phyloP scores from a whole-genome alignment of 2,797 vertebrate genomes.

The Danio kyathit region DNA sequence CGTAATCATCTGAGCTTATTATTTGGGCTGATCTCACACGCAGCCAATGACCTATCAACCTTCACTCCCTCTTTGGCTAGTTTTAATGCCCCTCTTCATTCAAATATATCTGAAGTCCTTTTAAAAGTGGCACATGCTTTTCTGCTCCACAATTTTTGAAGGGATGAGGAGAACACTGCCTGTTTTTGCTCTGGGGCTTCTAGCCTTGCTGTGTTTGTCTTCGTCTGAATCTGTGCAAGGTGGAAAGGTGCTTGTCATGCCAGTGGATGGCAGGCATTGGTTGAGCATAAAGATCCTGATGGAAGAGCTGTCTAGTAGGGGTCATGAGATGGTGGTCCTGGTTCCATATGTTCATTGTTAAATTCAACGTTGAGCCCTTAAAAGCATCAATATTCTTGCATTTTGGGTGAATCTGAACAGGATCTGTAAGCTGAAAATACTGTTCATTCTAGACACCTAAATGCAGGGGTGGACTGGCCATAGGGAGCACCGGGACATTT shows the following conservation, averaged over 20 bases:
- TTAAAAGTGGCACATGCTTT: background rate
- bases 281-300: constrained; percentile 82
- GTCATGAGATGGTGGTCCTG: constrained; percentile 75
- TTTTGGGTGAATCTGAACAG: background rate
- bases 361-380: background rate
- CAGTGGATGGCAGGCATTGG: constrained; percentile 85
- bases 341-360: constrained; percentile 19
- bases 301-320: constrained; percentile 71
- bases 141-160: constrained; percentile 25
- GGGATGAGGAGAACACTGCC: constrained; percentile 63
- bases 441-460: background rate
- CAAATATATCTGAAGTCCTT: constrained; percentile 21
- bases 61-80: background rate
- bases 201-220: constrained; percentile 68
- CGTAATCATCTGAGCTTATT: constrained; percentile 8
- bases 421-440: background rate
- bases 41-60: constrained; percentile 38
- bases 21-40: background rate
- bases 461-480: too few species aligned
- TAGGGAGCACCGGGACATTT: too few species aligned
- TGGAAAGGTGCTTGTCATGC: constrained; percentile 77
- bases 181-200: constrained; percentile 63
- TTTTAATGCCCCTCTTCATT: constrained; percentile 26
- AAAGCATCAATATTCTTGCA: background rate
- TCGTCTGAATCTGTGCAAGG: constrained; percentile 63